Evolutionary conservation across 1,140 invertebrate species (phyloP).

Genomic region (Bombus pyrosoma): DNA sequence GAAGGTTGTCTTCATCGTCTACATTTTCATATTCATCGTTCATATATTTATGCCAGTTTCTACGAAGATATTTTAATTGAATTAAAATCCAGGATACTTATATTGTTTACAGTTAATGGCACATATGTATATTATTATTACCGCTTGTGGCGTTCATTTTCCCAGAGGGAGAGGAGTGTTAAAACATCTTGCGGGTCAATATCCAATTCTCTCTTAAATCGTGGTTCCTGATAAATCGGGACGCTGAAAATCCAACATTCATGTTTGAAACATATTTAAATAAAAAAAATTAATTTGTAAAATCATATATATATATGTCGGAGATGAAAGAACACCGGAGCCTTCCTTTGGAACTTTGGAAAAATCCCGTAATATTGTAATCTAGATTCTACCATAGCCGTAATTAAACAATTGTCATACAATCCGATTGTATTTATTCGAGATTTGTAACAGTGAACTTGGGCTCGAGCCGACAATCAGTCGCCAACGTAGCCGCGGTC

Average conservation of each 20-base stretch:
- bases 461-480: no score
- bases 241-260: conserved; percentile 51
- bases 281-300: no score
- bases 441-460: no score
- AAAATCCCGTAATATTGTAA: no score
- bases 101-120: not conserved
- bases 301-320: no score
- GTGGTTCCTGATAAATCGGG: conserved; percentile 71
- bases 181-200: conserved; percentile 77
- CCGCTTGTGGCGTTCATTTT: conserved; percentile 74
- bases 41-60: conserved; percentile 71
- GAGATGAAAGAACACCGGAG: no score
- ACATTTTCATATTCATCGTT: conserved; percentile 74
- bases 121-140: conserved; percentile 23
- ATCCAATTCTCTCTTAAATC: conserved; percentile 78
- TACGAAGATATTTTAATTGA: conserved; percentile 36
- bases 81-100: not conserved
- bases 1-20: conserved; percentile 67
- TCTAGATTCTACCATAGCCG: no score
- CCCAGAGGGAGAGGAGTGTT: conserved; percentile 75
- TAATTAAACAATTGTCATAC: no score
- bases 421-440: no score
- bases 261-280: no score
- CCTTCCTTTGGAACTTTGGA: no score
- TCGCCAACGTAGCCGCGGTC: no score